These are phyloP conservation scores for Chironomus riparius DNA, from an alignment of 2,888 invertebrate genomes.

Conservation along the genomic window DNA sequence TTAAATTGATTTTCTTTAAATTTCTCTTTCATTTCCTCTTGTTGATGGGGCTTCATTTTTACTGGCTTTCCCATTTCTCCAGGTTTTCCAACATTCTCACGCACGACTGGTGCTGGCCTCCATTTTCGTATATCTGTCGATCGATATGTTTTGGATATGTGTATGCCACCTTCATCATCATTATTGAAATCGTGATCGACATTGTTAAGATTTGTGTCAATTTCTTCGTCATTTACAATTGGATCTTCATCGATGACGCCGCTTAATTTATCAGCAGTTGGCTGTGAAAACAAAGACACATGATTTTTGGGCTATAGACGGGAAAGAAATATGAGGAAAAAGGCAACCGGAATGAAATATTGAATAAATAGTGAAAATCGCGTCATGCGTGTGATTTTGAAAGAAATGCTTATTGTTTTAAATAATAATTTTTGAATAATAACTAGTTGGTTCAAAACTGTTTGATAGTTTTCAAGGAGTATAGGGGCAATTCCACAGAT, in stretches of 20 bases:
- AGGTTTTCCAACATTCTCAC: constrained; percentile 58
- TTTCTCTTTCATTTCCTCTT: constrained; percentile 83
- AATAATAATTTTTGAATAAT: no score
- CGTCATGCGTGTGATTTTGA: not conserved
- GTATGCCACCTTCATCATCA: constrained; percentile 34
- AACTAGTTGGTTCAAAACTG: no score
- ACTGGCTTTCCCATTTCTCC: constrained; percentile 66
- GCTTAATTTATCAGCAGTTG: not conserved
- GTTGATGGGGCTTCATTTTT: constrained; percentile 74
- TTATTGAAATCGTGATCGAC: constrained; percentile 34
- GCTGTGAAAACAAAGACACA: not conserved
- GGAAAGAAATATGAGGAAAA: not conserved
- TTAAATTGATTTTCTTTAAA: constrained; percentile 99
- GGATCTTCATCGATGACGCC: constrained; percentile 36
- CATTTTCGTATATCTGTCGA: constrained; percentile 53
- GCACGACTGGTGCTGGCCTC: constrained; percentile 61
- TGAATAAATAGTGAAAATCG: not conserved
- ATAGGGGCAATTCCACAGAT: no score
- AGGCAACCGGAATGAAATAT: not conserved
- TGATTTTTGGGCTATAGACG: not conserved
- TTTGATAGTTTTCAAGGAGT: no score
- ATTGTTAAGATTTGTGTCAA: constrained; percentile 40
- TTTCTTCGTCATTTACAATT: constrained; percentile 42
- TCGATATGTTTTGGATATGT: constrained; percentile 40
- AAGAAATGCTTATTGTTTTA: not conserved